Evolutionary conservation across 2,113 vertebrate genomes (phyloP), one percentile per base, ranked within the genome.

Genomic region (Cynocephalus volans): DNA sequence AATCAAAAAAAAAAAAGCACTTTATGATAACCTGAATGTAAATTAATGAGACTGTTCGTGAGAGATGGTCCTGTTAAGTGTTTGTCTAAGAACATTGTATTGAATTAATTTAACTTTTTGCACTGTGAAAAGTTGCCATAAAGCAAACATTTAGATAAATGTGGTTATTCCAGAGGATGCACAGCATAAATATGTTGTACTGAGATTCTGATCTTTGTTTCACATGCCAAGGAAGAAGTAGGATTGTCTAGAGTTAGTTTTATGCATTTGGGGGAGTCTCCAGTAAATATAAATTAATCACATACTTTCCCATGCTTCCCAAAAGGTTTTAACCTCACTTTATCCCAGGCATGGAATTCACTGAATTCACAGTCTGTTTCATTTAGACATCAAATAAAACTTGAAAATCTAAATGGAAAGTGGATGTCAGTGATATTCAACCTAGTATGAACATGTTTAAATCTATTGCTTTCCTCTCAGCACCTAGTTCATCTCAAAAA

Each of bases 21-120:
- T 75, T 80, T 33, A 45, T 50, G 26, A 64, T 76, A 82, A 52
- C 58, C 26, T 62, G 21, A 28, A 69, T 75, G 6, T 91, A 81
- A 76, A 91, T 67, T 33, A 88, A 17, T 96, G 50, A 91, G 11
- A 45, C 58, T 64, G 11, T 3, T 91, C 56, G 8, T 87, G 24
- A 81, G 19, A 90, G 18, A 87, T 82, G 58, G 8, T 86, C 33
- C 58, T 80, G 14, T 70, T 75, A 90, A 73, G 28, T 90, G 41
- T 58, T 81, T 48, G n/a, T 86, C 48, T 75, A 7, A 86, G 60
- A 24, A 80, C 23, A 90, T 82, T 36, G 13, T 48, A 75, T 54
- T 90, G 52, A 93, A 62, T 93, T 87, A 81, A 31, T 95, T 95
- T 80, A 90, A 81, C 26, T 60, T 36, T 93, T 76, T 56, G 21